phyloP scores from a whole-genome alignment of 2,113 vertebrate species.

The Smithornis capensis region DNA sequence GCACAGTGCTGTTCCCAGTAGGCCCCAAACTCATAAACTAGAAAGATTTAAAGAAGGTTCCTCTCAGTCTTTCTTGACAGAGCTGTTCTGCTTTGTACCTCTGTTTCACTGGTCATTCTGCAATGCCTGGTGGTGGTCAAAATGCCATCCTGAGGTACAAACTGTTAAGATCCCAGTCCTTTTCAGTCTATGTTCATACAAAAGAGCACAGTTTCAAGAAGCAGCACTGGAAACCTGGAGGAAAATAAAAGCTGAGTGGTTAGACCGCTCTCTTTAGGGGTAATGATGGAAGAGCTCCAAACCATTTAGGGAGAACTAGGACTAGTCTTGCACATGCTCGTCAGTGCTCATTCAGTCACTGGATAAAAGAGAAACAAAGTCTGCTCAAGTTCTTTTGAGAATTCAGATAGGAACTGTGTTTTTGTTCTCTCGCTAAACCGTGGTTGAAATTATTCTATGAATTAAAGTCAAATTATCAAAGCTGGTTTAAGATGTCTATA shows the following conservation, averaged over 20 bases:
- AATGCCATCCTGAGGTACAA: background rate
- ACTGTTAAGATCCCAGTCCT: background rate
- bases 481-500: background rate
- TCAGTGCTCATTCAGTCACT: background rate
- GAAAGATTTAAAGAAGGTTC: background rate
- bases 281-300: background rate
- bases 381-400: background rate
- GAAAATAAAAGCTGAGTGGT: background rate
- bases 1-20: background rate
- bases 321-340: background rate
- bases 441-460: background rate
- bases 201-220: background rate
- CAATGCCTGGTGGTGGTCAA: background rate
- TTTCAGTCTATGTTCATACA: background rate
- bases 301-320: background rate
- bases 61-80: background rate
- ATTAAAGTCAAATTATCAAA: constrained; percentile 11
- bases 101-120: background rate
- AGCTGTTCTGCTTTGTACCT: background rate
- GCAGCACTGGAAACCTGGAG: background rate
- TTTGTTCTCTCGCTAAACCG: background rate
- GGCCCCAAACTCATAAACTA: background rate
- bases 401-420: background rate
- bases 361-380: background rate
- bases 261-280: background rate